A percentile compares a stretch with the other conserved stretches of the same genome.
Evolutionary conservation across 2,888 invertebrate genomes (phyloP).

Genomic region (Thereva nobilitata): DNA sequence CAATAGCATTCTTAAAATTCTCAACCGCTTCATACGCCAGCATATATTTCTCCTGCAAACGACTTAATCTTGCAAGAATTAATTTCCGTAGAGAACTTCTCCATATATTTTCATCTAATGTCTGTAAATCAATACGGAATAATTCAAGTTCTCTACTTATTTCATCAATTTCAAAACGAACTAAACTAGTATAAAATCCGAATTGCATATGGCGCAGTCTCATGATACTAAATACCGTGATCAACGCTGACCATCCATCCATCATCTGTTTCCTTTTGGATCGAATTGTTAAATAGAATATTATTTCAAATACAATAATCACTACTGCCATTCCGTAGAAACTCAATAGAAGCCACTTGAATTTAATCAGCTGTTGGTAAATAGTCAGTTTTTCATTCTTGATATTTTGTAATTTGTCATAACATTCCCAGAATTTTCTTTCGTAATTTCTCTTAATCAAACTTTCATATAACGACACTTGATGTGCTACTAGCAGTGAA

Average conservation of each 20-base stretch:
- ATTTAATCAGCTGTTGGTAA: neutral
- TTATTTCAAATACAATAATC: neutral
- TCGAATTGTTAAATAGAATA: neutral
- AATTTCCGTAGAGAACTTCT: neutral
- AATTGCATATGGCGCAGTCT: too few species aligned
- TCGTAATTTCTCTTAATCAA: conserved; percentile 1
- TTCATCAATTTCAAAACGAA: too few species aligned
- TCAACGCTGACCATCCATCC: too few species aligned
- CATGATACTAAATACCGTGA: too few species aligned
- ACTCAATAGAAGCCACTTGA: neutral
- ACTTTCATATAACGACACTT: conserved; percentile 10
- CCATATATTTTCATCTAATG: neutral
- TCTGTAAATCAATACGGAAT: neutral
- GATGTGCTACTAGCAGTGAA: neutral
- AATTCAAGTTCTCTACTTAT: neutral
- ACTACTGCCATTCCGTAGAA: neutral
- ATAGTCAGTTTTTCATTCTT: neutral
- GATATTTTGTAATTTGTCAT: neutral
- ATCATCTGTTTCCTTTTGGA: too few species aligned
- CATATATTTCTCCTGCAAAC: conserved; percentile 11
- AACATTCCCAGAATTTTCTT: conserved; percentile 17
- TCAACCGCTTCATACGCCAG: conserved; percentile 15
- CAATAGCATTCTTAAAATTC: conserved; percentile 2
- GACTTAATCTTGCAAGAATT: neutral
- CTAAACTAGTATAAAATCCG: too few species aligned